Base-by-base conservation (phyloP, 2,888 invertebrate genomes). In the Empis stercorea region DNA sequence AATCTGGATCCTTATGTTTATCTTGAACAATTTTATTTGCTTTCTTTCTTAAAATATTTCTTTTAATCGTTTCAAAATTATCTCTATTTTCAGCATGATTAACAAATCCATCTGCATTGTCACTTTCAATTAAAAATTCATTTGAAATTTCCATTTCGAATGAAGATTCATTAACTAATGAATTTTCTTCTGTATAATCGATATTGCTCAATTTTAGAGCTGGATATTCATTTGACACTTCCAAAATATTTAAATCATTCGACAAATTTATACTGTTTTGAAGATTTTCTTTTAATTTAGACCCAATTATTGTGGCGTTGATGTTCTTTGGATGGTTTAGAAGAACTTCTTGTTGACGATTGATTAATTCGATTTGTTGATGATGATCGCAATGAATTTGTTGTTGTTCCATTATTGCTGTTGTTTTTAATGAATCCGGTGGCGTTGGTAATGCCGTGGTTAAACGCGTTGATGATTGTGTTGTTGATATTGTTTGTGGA, bases 1-100 rank as follows among this genome's bases (percentile, higher is more conserved):
- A 73, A 57, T 80, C 80, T 0, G 80, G 79, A 67, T 80, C 79
- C 48, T 73, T 71, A 46, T 74, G 75, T 36, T 74, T 71, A 41
- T 73, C 60, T 30, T 46, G 44, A 10, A 40, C 34, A n/a, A 39
- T 46, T 27, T n/a, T n/a, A 13, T 4, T 27, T 6, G 14, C 13
- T 7, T 27, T 27, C 4, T 7, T 27, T 27, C 7, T 27, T 27
- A 27, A 27, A 27, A 27, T 27, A 27, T 27, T 27, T 9, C 23
- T 4, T 27, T 27, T 27, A 7, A 27, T 27, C 4, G 23, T 27
- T 27, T 27, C 23, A 9, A 7, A 27, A 27, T 27, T 27, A 6
- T 4, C 9, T 27, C 23, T 4, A 27, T 27, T 27, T 7, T 27
- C 23, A 2, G 4, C 23, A 27, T 27, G 4, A 27, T 4, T 27